phyloP scores from a whole-genome alignment of 2,113 vertebrate species.

The Pelodiscus sinensis region DNA sequence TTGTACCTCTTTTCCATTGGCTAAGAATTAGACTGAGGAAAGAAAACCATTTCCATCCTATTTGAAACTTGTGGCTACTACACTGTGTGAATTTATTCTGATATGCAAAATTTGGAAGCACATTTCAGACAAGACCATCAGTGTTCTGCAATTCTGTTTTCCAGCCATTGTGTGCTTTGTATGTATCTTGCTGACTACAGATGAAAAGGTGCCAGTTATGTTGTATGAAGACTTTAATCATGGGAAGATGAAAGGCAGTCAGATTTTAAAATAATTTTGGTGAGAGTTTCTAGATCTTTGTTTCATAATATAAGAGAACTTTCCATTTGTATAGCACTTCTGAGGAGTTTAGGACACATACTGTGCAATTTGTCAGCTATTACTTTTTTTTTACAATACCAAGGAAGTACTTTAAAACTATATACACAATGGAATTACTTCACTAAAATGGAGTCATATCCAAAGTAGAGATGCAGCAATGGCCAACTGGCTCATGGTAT shows the following conservation, averaged over 20 bases:
- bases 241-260: background rate
- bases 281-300: background rate
- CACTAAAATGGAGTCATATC: background rate
- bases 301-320: accelerated
- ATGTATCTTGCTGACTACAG: background rate
- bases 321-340: background rate
- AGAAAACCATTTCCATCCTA: background rate
- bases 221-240: background rate
- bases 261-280: background rate
- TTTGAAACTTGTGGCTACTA: background rate
- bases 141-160: background rate
- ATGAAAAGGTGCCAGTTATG: accelerated
- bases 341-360: accelerated
- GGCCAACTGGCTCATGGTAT: background rate
- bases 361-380: background rate
- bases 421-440: background rate
- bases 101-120: background rate
- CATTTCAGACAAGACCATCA: background rate
- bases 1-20: background rate
- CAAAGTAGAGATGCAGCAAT: background rate
- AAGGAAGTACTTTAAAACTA: background rate
- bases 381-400: background rate
- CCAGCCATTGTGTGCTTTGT: too few species aligned
- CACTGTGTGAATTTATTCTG: background rate
- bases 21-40: accelerated